Conservation (phyloP, 1,140 invertebrate genomes). For the Drosophila pectinifera region DNA sequence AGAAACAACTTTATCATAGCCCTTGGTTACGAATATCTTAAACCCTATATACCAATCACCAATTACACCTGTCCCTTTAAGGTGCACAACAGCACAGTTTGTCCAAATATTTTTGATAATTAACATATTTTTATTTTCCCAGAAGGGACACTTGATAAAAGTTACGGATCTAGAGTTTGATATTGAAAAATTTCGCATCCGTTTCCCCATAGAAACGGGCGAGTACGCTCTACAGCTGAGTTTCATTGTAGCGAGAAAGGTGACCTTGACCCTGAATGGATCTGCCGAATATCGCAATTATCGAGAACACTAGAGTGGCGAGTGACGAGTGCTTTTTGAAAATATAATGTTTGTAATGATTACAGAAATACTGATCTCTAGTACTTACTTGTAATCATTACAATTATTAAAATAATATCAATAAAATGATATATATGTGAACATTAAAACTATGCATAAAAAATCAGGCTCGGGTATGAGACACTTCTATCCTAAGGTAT, state of each 20-base stretch:
- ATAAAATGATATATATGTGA: neutral
- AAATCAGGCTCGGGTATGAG: too few relatives aligned
- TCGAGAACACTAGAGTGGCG: conserved; percentile 2
- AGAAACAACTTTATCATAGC: conserved; percentile 22
- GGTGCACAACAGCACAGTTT: neutral
- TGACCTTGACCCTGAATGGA: conserved; percentile 27
- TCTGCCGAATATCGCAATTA: conserved; percentile 23
- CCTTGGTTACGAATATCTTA: conserved; percentile 22
- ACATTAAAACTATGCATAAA: too few relatives aligned
- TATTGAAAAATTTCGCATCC: conserved; percentile 14
- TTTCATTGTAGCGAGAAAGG: conserved; percentile 5
- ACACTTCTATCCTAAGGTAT: too few relatives aligned
- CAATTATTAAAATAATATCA: neutral
- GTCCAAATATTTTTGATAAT: neutral
- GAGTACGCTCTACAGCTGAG: conserved; percentile 27
- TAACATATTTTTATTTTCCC: neutral
- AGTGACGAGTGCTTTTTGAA: too few relatives aligned
- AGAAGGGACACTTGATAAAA: conserved; percentile 30
- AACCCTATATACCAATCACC: conserved; percentile 7
- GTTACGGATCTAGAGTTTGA: conserved; percentile 28
- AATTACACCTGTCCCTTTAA: conserved; percentile 36
- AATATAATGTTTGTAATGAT: neutral
- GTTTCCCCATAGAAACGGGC: conserved; percentile 32
- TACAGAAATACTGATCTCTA: neutral
- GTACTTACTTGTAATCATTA: neutral